phyloP scores from a whole-genome alignment of 2,113 vertebrate genomes.

The Chitala chitala region DNA sequence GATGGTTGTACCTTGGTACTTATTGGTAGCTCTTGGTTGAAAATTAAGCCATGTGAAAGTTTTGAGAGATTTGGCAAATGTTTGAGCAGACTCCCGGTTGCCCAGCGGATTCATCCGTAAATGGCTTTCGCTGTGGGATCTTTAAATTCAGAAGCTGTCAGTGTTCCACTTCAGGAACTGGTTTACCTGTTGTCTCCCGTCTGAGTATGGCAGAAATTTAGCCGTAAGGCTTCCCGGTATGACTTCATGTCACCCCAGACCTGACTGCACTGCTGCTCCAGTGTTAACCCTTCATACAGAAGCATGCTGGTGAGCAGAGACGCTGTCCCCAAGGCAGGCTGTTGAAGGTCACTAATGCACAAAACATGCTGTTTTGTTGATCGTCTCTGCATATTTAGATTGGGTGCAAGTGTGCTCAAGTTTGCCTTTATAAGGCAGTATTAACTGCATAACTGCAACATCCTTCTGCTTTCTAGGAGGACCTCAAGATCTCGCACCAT shows the following conservation, averaged over 20 bases:
- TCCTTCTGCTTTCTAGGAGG: slow-evolving; percentile 62
- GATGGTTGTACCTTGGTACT: too few relatives aligned
- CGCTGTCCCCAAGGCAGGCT: too few relatives aligned
- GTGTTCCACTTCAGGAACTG: not conserved
- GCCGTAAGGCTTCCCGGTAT: not conserved
- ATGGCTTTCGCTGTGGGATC: not conserved
- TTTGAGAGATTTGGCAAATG: too few relatives aligned
- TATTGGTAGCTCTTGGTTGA: too few relatives aligned
- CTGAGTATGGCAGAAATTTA: not conserved
- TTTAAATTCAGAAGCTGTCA: not conserved
- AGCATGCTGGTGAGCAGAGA: too few relatives aligned
- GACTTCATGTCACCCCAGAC: not conserved
- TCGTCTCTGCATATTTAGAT: not conserved
- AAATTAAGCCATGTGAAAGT: too few relatives aligned
- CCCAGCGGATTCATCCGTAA: too few relatives aligned
- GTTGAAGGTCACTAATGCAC: not conserved
- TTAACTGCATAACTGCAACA: not conserved
- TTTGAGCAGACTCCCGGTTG: too few relatives aligned
- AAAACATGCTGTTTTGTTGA: not conserved
- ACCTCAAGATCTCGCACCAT: slow-evolving; percentile 87
- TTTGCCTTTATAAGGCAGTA: not conserved
- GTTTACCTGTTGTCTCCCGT: not conserved
- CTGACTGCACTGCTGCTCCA: not conserved
- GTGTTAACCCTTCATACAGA: not conserved
- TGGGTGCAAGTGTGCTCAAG: not conserved